Evolutionary conservation across 2,797 vertebrate species (phyloP), one percentile per base, ranked within the genome.

Genomic region (Sebastes miniatus): DNA sequence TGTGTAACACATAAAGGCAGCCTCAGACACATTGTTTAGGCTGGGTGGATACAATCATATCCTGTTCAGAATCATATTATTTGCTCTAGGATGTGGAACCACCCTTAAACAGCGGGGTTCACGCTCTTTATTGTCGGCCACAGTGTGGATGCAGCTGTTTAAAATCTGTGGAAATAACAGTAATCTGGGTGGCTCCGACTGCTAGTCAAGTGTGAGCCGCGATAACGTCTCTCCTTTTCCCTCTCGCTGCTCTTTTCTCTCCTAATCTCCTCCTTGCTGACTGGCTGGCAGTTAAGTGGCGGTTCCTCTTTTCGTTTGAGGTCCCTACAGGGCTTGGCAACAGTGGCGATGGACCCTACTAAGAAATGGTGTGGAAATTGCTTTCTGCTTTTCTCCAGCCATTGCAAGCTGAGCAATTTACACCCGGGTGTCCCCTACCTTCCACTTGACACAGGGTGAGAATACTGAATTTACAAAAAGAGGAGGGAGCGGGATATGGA

Each of bases 361-460:
- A 88, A 83, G 91, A 94, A 92, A 94, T 92, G 88, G 90, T 90
- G 92, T 89, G 91, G 88, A 94, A 95, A 95, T 95, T 94, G 93
- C 94, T 95, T 93, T 93, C 80, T 85, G 87, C 86, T 83, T 90
- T 89, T 87, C 76, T 88, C 70, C 73, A 85, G 88, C 91, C 77
- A 76, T 88, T 18, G 78, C 87, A 92, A 93, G 85, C 92, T 47
- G 78, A 89, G 90, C 93, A 94, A 95, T 95, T 96, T 95, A 86
- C 92, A 92, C 89, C 87, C 27, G 54, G 83, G 81, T 81, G 75
- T 95, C 88, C 88, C 80, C 73, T 79, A 76, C 86, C 85, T 88
- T 90, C 88, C 89, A 88, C 93, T 92, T 88, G 84, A 93, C 85
- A 90, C 71, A 52, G 32, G 89, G 81, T 80, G 86, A 83, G 86